These are phyloP conservation scores for Semicossyphus pulcher DNA, from an alignment of 2,113 vertebrate species.

Conservation along the genomic window DNA sequence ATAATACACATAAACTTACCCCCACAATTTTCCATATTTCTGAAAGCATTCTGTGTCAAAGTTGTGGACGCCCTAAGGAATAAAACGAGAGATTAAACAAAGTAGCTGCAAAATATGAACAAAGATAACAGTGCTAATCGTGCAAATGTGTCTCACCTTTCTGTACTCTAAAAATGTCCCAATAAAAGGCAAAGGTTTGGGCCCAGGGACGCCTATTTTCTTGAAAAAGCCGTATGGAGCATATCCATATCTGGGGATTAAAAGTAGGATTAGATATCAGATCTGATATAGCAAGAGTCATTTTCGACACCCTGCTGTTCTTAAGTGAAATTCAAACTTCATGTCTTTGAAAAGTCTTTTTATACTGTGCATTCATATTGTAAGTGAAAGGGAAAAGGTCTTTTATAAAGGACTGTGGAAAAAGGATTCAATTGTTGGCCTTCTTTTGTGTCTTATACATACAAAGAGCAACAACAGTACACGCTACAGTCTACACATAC, in stretches of 20 bases:
- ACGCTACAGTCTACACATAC: too few relatives aligned
- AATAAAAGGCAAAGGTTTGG: slow-evolving; percentile 80
- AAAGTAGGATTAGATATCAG: slow-evolving; percentile 11
- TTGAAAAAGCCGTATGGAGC: slow-evolving; percentile 80
- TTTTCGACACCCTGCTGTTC: too few relatives aligned
- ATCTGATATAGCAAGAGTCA: too few relatives aligned
- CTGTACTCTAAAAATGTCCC: slow-evolving; percentile 79
- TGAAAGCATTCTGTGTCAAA: slow-evolving; percentile 80
- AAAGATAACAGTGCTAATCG: background rate
- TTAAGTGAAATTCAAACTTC: too few relatives aligned
- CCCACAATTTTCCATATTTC: slow-evolving; percentile 83
- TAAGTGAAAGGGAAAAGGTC: too few relatives aligned
- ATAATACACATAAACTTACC: slow-evolving; percentile 70
- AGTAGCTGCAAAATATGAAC: background rate
- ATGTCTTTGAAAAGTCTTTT: too few relatives aligned
- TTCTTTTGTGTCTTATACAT: too few relatives aligned
- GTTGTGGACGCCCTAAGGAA: slow-evolving; percentile 65
- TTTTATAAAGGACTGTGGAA: too few relatives aligned
- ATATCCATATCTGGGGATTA: slow-evolving; percentile 80
- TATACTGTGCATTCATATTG: too few relatives aligned
- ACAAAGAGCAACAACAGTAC: too few relatives aligned
- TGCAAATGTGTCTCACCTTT: slow-evolving; percentile 64
- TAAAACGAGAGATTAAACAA: slow-evolving; percentile 20
- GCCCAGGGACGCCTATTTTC: slow-evolving; percentile 82
- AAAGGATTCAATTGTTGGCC: too few relatives aligned